Evolutionary conservation across 2,888 invertebrate species (phyloP).

Genomic region (Andricus curvator): DNA sequence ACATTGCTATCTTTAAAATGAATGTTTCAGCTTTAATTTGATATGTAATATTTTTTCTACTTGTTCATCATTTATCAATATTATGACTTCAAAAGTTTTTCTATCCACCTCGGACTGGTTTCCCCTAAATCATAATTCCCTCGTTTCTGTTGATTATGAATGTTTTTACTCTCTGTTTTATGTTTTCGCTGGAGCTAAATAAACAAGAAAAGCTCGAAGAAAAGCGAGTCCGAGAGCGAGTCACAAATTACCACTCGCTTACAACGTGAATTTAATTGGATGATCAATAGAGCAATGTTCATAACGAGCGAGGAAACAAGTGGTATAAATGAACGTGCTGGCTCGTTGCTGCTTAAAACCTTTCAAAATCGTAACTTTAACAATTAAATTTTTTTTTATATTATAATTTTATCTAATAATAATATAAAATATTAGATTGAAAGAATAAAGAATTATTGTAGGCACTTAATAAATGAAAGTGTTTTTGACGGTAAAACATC

Average conservation of each 20-base stretch:
- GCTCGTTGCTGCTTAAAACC: no score
- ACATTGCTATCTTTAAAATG: no score
- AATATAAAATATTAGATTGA: background rate
- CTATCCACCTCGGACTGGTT: no score
- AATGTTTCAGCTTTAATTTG: no score
- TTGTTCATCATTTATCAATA: no score
- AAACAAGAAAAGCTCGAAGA: slow-evolving; percentile 5
- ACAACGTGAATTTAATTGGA: background rate
- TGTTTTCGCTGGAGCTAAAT: background rate
- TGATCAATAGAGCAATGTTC: background rate
- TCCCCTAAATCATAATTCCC: background rate
- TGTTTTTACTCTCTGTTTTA: background rate
- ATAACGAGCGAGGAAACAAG: background rate
- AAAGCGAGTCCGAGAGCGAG: no score
- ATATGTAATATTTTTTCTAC: no score
- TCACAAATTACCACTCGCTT: background rate
- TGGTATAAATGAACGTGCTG: background rate
- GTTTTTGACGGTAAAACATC: background rate
- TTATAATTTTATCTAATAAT: background rate
- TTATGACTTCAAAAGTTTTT: no score
- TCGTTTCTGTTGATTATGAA: background rate
- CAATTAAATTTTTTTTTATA: no score
- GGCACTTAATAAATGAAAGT: background rate
- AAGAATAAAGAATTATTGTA: background rate
- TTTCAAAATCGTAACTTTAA: no score